A percentile compares a stretch with the other conserved stretches of the same genome.
Conservation (phyloP, 2,113 vertebrate species). For the Trogon surrucura region DNA sequence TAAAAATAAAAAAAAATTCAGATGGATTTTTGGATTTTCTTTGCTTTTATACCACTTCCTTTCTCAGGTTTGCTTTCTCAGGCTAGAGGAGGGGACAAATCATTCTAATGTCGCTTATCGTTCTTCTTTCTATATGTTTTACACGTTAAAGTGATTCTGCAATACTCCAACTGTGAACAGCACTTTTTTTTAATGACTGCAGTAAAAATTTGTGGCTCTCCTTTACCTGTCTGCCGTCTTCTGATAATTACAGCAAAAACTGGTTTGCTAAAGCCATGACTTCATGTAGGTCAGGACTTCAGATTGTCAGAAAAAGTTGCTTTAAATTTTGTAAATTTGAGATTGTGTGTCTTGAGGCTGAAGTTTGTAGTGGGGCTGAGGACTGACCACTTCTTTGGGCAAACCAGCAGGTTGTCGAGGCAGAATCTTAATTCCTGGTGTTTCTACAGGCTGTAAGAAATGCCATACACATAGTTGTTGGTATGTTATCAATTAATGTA, state of each 20-base stretch:
- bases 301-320: background rate
- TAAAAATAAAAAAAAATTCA: background rate
- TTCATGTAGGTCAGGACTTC: background rate
- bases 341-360: background rate
- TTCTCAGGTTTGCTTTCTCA: background rate
- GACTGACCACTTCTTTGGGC: background rate
- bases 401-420: rapidly evolving
- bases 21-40: background rate
- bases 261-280: background rate
- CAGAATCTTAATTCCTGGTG: background rate
- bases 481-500: background rate
- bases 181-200: background rate
- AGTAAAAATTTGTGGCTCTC: background rate
- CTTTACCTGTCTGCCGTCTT: background rate
- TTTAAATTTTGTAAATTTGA: background rate
- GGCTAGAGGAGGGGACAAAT: background rate
- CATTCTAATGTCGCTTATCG: background rate
- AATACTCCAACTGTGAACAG: background rate
- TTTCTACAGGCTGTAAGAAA: background rate
- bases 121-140: background rate
- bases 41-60: background rate
- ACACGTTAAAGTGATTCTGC: background rate
- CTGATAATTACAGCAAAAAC: background rate
- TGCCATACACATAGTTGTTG: background rate
- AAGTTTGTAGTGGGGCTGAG: background rate